Conservation (phyloP, 2,888 invertebrate species). For the Argynnis bischoffii region DNA sequence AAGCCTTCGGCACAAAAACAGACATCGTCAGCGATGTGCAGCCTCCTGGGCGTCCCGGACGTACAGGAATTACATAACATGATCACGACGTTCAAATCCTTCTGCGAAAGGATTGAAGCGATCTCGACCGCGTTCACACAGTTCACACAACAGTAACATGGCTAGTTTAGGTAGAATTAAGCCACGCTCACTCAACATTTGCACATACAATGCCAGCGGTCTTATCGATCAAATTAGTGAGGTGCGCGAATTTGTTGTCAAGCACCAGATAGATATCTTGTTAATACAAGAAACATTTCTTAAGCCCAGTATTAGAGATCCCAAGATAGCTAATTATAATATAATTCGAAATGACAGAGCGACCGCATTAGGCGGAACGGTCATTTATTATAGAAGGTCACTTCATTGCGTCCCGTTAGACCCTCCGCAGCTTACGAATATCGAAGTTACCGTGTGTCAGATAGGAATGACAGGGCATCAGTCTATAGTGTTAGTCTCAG, state of each 20-base stretch:
- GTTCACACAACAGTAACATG: background rate
- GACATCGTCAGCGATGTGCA: no score
- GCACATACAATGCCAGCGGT: background rate
- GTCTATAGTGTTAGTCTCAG: no score
- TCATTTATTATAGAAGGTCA: constrained; percentile 18
- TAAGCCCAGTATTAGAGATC: background rate
- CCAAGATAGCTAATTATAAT: background rate
- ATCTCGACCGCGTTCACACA: background rate
- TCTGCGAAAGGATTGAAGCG: background rate
- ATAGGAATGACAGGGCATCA: no score
- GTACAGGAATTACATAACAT: no score
- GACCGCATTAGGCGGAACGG: background rate
- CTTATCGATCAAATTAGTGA: background rate
- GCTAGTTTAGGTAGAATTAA: background rate
- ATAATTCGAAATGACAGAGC: background rate
- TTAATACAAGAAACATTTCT: background rate
- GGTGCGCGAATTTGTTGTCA: background rate
- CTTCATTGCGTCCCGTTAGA: constrained; percentile 21
- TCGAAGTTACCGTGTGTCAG: background rate
- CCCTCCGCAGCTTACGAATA: constrained; percentile 15
- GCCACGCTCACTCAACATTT: background rate
- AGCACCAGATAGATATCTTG: background rate
- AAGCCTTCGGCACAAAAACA: no score
- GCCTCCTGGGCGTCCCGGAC: no score
- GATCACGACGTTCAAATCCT: background rate